Evolutionary conservation across 2,888 invertebrate genomes (phyloP).

Genomic region (Drosophila setosimentum): DNA sequence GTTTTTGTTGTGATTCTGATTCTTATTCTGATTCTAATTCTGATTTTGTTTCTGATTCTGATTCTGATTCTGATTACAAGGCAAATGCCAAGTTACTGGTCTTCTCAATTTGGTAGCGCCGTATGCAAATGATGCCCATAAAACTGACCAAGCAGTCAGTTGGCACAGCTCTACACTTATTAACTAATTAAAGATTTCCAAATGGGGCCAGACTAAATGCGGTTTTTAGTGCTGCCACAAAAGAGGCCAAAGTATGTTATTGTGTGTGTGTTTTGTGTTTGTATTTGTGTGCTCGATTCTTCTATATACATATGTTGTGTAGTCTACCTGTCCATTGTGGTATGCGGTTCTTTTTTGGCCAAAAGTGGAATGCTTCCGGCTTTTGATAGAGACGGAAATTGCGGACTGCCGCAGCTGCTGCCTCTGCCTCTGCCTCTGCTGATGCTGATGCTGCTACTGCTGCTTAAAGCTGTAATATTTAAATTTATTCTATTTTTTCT

Average conservation of each 20-base stretch:
- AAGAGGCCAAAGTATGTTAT: conserved; percentile 38
- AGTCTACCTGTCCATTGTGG: conserved; percentile 20
- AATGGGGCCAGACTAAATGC: conserved; percentile 56
- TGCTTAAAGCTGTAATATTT: conserved; percentile 38
- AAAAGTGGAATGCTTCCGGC: conserved; percentile 68
- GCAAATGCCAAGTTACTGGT: conserved; percentile 41
- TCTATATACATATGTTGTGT: conserved; percentile 8
- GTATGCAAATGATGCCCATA: conserved; percentile 53
- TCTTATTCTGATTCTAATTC: conserved; percentile 34
- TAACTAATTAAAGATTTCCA: conserved; percentile 62
- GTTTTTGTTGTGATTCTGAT: conserved; percentile 10
- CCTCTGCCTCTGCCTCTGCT: background rate
- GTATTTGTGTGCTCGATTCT: conserved; percentile 12
- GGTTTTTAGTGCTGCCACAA: conserved; percentile 8
- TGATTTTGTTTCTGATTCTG: conserved; percentile 1
- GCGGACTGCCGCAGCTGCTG: conserved; percentile 22
- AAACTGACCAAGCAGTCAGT: conserved; percentile 34
- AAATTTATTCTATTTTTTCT: conserved; percentile 28
- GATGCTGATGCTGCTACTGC: background rate
- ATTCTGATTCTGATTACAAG: conserved; percentile 22
- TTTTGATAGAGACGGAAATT: conserved; percentile 64
- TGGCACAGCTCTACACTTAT: conserved; percentile 46
- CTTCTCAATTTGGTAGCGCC: conserved; percentile 31
- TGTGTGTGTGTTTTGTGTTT: conserved; percentile 26
- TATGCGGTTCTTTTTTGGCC: conserved; percentile 35